These are phyloP conservation scores for Lingula anatina DNA, from an alignment of 2,888 invertebrate species.

Conservation along the genomic window DNA sequence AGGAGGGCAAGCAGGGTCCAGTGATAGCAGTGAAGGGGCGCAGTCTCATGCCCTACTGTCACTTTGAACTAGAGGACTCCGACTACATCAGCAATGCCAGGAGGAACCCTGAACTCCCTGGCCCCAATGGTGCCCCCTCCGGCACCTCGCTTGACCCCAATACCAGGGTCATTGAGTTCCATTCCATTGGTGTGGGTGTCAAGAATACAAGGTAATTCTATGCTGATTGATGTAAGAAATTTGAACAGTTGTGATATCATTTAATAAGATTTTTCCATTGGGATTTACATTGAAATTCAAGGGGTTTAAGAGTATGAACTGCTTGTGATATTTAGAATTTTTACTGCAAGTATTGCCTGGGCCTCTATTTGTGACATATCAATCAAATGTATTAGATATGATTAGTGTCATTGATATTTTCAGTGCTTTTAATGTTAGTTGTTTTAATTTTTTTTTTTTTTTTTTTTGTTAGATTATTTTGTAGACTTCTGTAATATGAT, in stretches of 20 bases:
- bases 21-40: slow-evolving; percentile 56
- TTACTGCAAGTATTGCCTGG: too few species aligned
- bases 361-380: too few species aligned
- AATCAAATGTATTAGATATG: too few species aligned
- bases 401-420: too few species aligned
- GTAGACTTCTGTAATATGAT: neutral
- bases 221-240: too few species aligned
- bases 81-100: slow-evolving; percentile 58
- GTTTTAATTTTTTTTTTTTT: neutral
- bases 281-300: neutral
- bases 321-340: neutral
- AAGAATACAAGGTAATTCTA: slow-evolving; percentile 31
- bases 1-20: slow-evolving; percentile 37
- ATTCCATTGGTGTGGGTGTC: slow-evolving; percentile 61
- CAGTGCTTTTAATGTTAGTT: too few species aligned
- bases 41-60: slow-evolving; percentile 66
- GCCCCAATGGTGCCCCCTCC: slow-evolving; percentile 43
- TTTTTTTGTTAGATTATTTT: neutral
- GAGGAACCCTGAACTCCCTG: slow-evolving; percentile 46
- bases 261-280: neutral
- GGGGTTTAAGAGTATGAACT: neutral
- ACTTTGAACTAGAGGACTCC: slow-evolving; percentile 66
- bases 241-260: slow-evolving; percentile 2
- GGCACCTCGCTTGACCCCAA: slow-evolving; percentile 53
- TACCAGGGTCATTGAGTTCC: slow-evolving; percentile 63